Conservation (phyloP, 35 echinoderm and acorn worm species). For the Eucidaris tribuloides region DNA sequence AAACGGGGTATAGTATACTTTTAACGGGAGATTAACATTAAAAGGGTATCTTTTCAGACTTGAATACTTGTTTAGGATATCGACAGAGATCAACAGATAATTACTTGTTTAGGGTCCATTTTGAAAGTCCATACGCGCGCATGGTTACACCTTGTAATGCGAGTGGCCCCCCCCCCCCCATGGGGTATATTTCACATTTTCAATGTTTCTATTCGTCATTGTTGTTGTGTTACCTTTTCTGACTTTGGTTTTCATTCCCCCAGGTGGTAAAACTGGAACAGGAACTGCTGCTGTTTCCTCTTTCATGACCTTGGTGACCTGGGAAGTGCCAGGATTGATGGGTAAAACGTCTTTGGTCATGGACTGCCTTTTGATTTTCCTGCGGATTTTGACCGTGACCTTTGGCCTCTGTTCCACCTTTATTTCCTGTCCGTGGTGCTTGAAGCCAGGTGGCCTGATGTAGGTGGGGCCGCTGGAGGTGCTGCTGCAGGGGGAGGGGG, state of each 20-base stretch:
- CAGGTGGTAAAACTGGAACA: background rate
- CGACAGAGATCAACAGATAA: no score
- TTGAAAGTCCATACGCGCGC: no score
- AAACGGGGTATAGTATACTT: no score
- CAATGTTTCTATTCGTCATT: background rate
- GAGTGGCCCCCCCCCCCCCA: no score
- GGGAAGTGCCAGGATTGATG: background rate
- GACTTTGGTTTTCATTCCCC: slow-evolving; percentile 45
- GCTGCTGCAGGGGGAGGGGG: slow-evolving; percentile 94
- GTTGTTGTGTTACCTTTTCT: slow-evolving; percentile 23
- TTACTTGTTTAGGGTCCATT: no score
- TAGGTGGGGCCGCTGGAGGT: slow-evolving; percentile 96
- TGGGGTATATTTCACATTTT: no score
- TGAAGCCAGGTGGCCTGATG: slow-evolving; percentile 84
- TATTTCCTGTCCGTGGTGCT: slow-evolving; percentile 87
- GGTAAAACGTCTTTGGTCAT: slow-evolving; percentile 26
- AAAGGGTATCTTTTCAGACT: no score
- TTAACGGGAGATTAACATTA: no score
- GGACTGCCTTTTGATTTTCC: slow-evolving; percentile 77
- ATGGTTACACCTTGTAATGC: no score
- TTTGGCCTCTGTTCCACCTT: slow-evolving; percentile 1
- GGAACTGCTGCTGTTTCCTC: background rate
- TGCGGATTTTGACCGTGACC: slow-evolving; percentile 33
- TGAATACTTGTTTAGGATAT: no score
- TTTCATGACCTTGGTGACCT: slow-evolving; percentile 1